Evolutionary conservation across 2,113 vertebrate genomes (phyloP).

Genomic region (Ophiodon elongatus): DNA sequence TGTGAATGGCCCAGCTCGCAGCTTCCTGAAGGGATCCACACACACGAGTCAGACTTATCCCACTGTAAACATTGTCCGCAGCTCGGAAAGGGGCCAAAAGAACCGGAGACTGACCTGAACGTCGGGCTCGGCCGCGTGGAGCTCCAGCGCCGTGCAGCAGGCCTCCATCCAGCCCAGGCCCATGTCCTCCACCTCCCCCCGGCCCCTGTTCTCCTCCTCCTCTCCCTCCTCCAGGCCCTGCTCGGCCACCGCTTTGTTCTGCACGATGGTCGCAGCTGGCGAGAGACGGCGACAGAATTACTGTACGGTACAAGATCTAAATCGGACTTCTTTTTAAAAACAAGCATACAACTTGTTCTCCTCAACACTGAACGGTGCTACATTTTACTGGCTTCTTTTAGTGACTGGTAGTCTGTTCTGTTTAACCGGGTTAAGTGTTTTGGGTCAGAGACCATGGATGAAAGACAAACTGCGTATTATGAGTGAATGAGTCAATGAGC

Average conservation of each 20-base stretch:
- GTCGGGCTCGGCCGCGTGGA: slow-evolving; percentile 85
- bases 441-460: neutral
- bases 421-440: neutral
- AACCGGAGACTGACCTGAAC: slow-evolving; percentile 87
- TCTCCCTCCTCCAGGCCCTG: slow-evolving; percentile 81
- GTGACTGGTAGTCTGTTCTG: no score
- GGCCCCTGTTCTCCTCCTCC: slow-evolving; percentile 84
- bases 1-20: slow-evolving; percentile 93
- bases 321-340: no score
- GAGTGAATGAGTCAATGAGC: neutral
- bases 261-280: slow-evolving; percentile 92
- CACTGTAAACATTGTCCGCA: neutral
- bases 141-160: slow-evolving; percentile 89
- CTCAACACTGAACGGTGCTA: no score
- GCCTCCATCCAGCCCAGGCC: slow-evolving; percentile 90
- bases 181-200: slow-evolving; percentile 83
- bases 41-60: neutral
- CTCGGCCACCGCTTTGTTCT: slow-evolving; percentile 83
- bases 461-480: neutral
- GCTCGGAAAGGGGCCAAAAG: rapidly evolving
- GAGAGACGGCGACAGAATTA: neutral
- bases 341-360: no score
- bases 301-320: no score
- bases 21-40: slow-evolving; percentile 86
- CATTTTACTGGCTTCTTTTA: no score